Percentiles rank a stretch among this genome's conserved stretches.
These are phyloP conservation scores for Rugalucina vietnamica DNA, from an alignment of 2,888 invertebrate genomes.

Conservation along the genomic window DNA sequence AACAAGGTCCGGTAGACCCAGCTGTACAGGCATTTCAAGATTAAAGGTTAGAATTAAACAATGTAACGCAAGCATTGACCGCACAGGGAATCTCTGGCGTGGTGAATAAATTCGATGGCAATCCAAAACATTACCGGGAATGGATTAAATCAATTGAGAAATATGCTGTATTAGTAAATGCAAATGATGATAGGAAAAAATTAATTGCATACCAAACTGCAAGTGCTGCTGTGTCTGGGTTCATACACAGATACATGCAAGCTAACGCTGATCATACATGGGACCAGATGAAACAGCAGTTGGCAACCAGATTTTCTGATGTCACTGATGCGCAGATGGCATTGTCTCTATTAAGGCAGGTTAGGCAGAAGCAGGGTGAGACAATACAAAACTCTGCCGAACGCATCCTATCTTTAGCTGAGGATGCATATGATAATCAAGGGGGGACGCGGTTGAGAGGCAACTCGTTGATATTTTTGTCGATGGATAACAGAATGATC, in stretches of 20 bases:
- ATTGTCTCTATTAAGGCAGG: not conserved
- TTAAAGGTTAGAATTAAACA: not conserved
- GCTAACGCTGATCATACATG: not conserved
- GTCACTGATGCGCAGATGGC: conserved; percentile 8
- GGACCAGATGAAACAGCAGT: not conserved
- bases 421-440: conserved; percentile 20
- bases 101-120: too few relatives aligned
- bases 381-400: conserved; percentile 11
- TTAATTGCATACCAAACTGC: conserved; percentile 1
- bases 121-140: not conserved
- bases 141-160: conserved; percentile 23
- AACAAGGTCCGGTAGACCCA: too few relatives aligned
- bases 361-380: conserved; percentile 1
- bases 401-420: conserved; percentile 12
- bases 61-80: conserved; percentile 1
- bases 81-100: conserved; percentile 19
- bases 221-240: conserved; percentile 11
- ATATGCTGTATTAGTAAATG: not conserved
- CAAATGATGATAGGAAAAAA: not conserved
- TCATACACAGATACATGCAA: conserved; percentile 6
- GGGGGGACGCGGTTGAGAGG: conserved; percentile 17
- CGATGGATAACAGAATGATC: conserved; percentile 11
- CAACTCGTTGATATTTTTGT: conserved; percentile 22
- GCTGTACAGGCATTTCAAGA: not conserved
- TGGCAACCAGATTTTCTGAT: not conserved